A percentile compares a stretch with the other conserved stretches of the same genome.
phyloP scores from a whole-genome alignment of 2,113 vertebrate species.

The Saccopteryx bilineata region DNA sequence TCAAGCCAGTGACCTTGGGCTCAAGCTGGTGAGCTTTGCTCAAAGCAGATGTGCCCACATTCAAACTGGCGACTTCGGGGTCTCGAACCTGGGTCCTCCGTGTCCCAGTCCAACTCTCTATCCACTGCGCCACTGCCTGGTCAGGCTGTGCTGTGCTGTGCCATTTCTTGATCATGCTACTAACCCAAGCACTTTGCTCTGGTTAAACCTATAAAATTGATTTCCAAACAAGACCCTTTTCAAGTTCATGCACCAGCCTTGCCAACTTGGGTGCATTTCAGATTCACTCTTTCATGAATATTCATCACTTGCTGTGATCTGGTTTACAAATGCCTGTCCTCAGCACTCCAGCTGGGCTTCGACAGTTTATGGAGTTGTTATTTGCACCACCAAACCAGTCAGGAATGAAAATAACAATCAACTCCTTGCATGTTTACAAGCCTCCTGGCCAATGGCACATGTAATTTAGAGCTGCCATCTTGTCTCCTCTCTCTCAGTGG shows the following conservation, averaged over 20 bases:
- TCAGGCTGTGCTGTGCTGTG: neutral
- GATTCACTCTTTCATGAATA: constrained; percentile 37
- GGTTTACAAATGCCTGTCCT: constrained; percentile 40
- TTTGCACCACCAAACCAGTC: constrained; percentile 74
- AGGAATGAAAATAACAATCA: constrained; percentile 85
- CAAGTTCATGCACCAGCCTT: constrained; percentile 1
- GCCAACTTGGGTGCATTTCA: neutral
- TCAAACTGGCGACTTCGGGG: no score
- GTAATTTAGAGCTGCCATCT: constrained; percentile 82
- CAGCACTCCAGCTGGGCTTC: constrained; percentile 52
- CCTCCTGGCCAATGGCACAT: constrained; percentile 74
- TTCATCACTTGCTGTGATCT: neutral
- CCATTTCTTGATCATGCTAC: constrained; percentile 2
- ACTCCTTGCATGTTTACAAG: constrained; percentile 78
- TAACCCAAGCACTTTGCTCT: constrained; percentile 27
- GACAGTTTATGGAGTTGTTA: constrained; percentile 72
- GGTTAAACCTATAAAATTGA: constrained; percentile 47
- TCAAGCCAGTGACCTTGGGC: no score
- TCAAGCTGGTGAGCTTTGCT: no score
- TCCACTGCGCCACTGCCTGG: no score
- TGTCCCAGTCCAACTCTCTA: no score
- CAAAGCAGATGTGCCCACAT: no score
- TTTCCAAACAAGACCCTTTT: constrained; percentile 35
- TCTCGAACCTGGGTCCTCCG: no score
- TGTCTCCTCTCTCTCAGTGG: constrained; percentile 76